A percentile compares a stretch with the other conserved stretches of the same genome.
Evolutionary conservation across 1,140 invertebrate genomes (phyloP).

Genomic region (Nylanderia fulva): DNA sequence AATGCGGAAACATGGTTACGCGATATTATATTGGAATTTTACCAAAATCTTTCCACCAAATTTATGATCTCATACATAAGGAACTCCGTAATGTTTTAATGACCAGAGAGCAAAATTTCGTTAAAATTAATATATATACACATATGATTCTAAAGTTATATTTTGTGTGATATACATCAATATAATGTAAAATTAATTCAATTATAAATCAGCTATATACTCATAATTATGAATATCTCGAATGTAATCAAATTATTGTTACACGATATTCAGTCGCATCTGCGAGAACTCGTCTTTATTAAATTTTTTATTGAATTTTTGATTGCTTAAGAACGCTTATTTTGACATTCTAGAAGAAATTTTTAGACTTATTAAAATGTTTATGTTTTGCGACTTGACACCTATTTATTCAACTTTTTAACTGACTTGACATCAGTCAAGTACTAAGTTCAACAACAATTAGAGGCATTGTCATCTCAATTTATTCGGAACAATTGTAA

Average conservation of each 20-base stretch:
- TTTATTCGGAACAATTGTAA: too few species aligned
- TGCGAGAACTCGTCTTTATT: neutral
- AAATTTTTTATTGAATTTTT: neutral
- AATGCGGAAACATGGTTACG: neutral
- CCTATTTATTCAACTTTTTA: too few species aligned
- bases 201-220: neutral
- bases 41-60: neutral
- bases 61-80: neutral
- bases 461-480: too few species aligned
- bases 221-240: neutral
- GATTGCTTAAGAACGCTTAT: too few species aligned
- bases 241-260: neutral
- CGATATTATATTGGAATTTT: constrained; percentile 19
- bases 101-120: neutral
- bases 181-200: neutral
- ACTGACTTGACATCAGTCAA: too few species aligned
- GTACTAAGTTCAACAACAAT: too few species aligned
- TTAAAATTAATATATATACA: neutral
- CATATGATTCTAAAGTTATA: neutral
- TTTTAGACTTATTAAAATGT: too few species aligned
- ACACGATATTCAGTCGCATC: neutral
- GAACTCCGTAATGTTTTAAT: neutral
- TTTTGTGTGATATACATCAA: neutral
- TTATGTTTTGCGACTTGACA: too few species aligned
- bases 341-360: too few species aligned